Evolutionary conservation across 35 echinoderm and acorn worm species (phyloP).

Genomic region (Ptychodera flava): DNA sequence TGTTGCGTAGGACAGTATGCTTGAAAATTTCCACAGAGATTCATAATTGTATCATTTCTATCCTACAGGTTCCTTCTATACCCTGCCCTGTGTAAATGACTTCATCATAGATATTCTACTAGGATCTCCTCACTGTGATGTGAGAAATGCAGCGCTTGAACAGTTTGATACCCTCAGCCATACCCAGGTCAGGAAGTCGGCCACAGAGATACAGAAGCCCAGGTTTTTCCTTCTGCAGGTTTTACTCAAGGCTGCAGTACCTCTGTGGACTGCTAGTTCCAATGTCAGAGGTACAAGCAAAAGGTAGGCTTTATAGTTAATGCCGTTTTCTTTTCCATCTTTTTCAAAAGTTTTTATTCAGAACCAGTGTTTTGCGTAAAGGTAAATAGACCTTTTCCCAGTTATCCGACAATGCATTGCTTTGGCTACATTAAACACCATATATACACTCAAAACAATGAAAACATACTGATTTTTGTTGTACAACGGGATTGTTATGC

Average conservation of each 20-base stretch:
- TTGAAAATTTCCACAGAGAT: no score
- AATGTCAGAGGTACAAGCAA: constrained; percentile 81
- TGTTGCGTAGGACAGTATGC: no score
- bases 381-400: no score
- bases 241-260: constrained; percentile 67
- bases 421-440: no score
- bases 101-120: constrained; percentile 95
- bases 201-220: constrained; percentile 50
- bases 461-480: no score
- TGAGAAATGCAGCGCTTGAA: constrained; percentile 77
- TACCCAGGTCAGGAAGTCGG: constrained; percentile 47
- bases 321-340: neutral
- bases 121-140: constrained; percentile 59
- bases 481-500: no score
- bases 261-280: constrained; percentile 79
- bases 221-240: constrained; percentile 75
- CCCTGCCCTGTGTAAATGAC: constrained; percentile 65
- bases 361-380: no score
- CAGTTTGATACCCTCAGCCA: constrained; percentile 74
- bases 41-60: no score
- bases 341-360: neutral
- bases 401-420: no score
- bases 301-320: constrained; percentile 58
- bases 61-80: constrained; percentile 77
- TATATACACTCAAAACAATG: no score